phyloP scores from a whole-genome alignment of 30 jellyfish, hydroid and myxozoan genomes.

The Sanderia malayensis region DNA sequence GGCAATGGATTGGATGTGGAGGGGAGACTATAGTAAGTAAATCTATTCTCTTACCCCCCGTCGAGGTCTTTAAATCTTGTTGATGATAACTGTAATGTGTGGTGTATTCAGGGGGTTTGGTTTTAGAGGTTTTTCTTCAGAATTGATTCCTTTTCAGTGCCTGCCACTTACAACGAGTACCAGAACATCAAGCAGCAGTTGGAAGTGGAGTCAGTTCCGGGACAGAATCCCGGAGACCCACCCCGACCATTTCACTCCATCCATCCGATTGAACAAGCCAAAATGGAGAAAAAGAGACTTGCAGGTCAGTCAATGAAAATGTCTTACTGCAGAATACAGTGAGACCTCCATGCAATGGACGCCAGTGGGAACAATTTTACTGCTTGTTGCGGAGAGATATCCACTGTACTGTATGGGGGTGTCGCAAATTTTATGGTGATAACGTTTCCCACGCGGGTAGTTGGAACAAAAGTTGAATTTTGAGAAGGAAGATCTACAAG shows the following conservation, averaged over 20 bases:
- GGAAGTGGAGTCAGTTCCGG: constrained; percentile 91
- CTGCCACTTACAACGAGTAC: constrained; percentile 84
- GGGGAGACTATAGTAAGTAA: constrained; percentile 91
- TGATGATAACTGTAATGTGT: too few species aligned
- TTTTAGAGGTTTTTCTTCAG: not conserved
- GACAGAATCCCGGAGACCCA: constrained; percentile 82
- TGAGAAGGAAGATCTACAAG: too few species aligned
- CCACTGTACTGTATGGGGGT: too few species aligned
- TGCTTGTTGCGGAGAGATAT: too few species aligned
- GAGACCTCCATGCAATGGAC: too few species aligned
- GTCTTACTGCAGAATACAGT: too few species aligned
- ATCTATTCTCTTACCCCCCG: not conserved
- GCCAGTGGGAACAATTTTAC: too few species aligned
- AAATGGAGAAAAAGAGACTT: constrained; percentile 73
- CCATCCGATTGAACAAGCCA: constrained; percentile 79
- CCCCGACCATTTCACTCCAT: constrained; percentile 81
- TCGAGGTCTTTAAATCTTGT: too few species aligned
- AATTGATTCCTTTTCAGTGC: constrained; percentile 56
- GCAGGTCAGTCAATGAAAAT: constrained; percentile 83
- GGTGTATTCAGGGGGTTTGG: too few species aligned
- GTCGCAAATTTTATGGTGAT: too few species aligned
- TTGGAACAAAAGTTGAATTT: too few species aligned
- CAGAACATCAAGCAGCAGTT: constrained; percentile 86
- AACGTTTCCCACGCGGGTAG: too few species aligned
- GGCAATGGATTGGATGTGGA: constrained; percentile 97